phyloP scores from a whole-genome alignment of 2,113 vertebrate genomes.

The Barnardius zonarius region DNA sequence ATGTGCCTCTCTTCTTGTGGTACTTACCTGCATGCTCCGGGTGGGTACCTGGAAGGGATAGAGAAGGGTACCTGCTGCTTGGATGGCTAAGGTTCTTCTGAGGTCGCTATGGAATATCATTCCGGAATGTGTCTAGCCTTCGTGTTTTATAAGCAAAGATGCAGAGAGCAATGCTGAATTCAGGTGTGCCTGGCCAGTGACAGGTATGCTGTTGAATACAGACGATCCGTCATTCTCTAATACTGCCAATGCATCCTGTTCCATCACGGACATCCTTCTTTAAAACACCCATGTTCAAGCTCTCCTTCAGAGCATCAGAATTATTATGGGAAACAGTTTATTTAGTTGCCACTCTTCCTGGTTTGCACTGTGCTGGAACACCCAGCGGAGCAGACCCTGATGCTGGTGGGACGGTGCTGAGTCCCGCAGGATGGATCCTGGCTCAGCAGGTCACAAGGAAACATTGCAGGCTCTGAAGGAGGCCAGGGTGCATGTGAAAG shows the following conservation, averaged over 20 bases:
- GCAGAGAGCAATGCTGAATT: neutral
- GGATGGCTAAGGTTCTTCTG: neutral
- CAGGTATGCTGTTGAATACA: neutral
- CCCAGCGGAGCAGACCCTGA: neutral
- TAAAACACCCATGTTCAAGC: neutral
- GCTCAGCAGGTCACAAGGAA: neutral
- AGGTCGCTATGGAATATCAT: neutral
- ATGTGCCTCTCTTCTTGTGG: neutral
- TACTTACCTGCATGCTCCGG: neutral
- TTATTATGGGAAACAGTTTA: neutral
- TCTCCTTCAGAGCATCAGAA: neutral
- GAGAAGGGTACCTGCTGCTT: neutral
- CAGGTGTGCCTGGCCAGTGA: neutral
- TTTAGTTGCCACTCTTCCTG: neutral
- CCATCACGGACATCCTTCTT: neutral
- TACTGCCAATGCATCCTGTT: neutral
- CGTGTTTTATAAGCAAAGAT: neutral
- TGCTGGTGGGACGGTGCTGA: fast-evolving
- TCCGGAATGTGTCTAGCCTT: neutral
- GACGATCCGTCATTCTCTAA: neutral
- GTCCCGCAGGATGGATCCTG: fast-evolving
- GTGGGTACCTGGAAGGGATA: neutral
- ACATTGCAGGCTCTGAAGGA: neutral
- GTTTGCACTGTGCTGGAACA: too few species aligned
- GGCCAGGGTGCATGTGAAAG: neutral